These are phyloP conservation scores for Calcarius lapponicus DNA, from an alignment of 2,797 vertebrate genomes.

Conservation along the genomic window DNA sequence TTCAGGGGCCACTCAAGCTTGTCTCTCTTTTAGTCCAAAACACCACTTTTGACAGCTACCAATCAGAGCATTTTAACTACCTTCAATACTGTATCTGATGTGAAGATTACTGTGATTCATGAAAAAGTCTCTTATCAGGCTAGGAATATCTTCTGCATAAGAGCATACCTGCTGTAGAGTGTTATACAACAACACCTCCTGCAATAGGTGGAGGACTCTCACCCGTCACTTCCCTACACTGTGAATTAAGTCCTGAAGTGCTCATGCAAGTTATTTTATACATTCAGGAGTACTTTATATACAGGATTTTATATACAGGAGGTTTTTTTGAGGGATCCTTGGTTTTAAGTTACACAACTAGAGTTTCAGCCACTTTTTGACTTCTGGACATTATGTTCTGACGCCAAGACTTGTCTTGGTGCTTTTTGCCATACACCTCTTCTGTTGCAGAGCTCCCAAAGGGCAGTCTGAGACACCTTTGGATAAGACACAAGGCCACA, in stretches of 20 bases:
- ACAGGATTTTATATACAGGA: background rate
- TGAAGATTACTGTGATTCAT: background rate
- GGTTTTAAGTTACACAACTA: background rate
- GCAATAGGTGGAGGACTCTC: background rate
- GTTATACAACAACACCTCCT: slow-evolving; percentile 8
- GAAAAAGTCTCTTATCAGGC: background rate
- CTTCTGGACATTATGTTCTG: background rate
- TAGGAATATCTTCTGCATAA: slow-evolving; percentile 20
- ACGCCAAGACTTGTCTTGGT: fast-evolving
- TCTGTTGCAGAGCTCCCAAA: background rate
- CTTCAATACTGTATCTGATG: background rate
- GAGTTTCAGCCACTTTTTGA: background rate
- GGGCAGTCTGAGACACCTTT: background rate
- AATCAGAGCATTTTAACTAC: background rate
- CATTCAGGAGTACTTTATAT: background rate
- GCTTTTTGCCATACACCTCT: background rate
- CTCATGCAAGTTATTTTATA: background rate
- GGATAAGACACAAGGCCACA: background rate
- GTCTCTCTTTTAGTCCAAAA: background rate
- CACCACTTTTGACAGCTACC: background rate
- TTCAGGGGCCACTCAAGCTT: slow-evolving; percentile 12
- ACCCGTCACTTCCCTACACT: background rate
- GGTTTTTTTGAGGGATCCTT: background rate
- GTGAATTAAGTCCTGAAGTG: background rate
- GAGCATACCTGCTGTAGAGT: background rate